Evolutionary conservation across 2,797 vertebrate genomes (phyloP), one percentile per base, ranked within the genome.

Genomic region (Danio aesculapii): DNA sequence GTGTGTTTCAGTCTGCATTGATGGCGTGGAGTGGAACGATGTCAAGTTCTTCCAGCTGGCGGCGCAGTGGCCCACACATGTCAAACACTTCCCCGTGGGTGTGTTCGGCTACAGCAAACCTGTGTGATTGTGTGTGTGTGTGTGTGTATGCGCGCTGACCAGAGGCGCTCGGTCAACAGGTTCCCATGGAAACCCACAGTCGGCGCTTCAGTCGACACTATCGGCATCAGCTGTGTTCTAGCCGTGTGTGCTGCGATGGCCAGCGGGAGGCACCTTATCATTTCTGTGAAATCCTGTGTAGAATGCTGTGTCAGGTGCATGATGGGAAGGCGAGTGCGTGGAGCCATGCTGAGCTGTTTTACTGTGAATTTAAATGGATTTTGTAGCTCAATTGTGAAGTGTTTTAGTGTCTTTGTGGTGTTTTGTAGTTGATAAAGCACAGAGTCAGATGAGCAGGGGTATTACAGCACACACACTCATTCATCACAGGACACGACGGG

Each of bases 21-120:
- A 96, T 39, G 94, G 95, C 0, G 93, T 96, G 19, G 95, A 96
- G 79, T 96, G 95, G 95, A 94, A 93, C 0, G 93, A 95, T 2
- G 95, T 96, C 7, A 95, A 96, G 92, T 96, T 96, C 88, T 96
- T 96, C 89, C 95, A 96, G 91, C 91, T 96, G 66, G 94, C 95
- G 0, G 95, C 95, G 3, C 95, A 96, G 91, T 96, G 95, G 95
- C 94, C 95, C 49, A 96, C 95, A 0, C 95, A 96, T 0, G 95
- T 96, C 85, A 96, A 96, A 87, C 92, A 96, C 88, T 94, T 96
- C 87, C 95, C 95, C 2, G 92, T 96, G 13, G 94, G 95, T 77
- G 92, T 96, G 85, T 96, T 96, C 0, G 89, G 95, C 80, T 95
- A 94, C 90, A 93, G 87, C 0, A 95, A 95, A 89, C 88, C 87